Base-by-base conservation (phyloP, 1,140 invertebrate species). In the Asobara japonica region DNA sequence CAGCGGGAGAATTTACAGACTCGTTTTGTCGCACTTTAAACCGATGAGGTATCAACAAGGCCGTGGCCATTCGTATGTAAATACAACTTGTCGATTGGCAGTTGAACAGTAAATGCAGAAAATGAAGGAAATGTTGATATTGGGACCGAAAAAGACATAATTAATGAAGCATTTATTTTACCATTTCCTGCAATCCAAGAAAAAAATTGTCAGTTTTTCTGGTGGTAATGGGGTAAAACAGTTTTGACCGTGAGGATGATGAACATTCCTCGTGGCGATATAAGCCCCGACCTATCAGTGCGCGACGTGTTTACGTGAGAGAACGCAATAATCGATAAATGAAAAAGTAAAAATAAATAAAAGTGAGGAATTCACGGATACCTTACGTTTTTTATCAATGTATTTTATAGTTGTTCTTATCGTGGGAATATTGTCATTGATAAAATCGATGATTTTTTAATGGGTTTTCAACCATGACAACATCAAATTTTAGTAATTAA, bases 1-100 rank as follows among this genome's bases (percentile, higher is more conserved):
- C 41, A 38, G 41, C 18, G n/a, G 2, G 41, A 16, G 41, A 36
- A 67, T 67, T 70, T 36, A 30, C 60, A 61, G 56, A 36, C 30
- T 22, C 33, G 33, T 60, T 56, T 36, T 45, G 38, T 62, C 36
- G 61, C 56, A 48, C 61, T 33, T 25, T 20, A 69, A 69, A 41
- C 68, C 41, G 68, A 31, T 22, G 41, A 36, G 20, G 33, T 68
- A 31, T 80, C 70, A 76, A 79, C 80, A 84, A 84, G 83, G 82
- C 78, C 82, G 79, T 75, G 78, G 76, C 78, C 78, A 83, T 85
- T 84, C 78, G 82, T 83, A 85, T 85, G 83, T 80, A 80, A 85
- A 85, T 84, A 77, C 51, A 25, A 70, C n/a, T 48, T 11, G 33
- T 41, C 45, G 61, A 45, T 65, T 41, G 18, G 22, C 62, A 65